Conservation (phyloP, 1,140 invertebrate genomes). For the Tetramorium simillimum region DNA sequence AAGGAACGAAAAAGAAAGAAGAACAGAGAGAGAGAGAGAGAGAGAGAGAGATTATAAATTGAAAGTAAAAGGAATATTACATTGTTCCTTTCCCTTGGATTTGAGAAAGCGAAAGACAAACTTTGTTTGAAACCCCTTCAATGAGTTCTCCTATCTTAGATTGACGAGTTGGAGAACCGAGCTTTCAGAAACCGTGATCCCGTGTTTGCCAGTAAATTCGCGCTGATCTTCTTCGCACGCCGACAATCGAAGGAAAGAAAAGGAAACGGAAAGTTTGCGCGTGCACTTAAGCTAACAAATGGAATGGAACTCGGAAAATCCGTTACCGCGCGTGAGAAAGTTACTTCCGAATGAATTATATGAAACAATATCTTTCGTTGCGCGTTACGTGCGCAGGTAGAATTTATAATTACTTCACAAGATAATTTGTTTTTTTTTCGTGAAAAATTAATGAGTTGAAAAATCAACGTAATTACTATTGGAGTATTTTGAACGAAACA, state of each 20-base stretch:
- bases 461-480: background rate
- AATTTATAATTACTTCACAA: background rate
- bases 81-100: background rate
- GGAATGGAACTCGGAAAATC: conserved; percentile 23
- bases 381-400: background rate
- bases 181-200: conserved; percentile 11
- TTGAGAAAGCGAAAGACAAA: conserved; percentile 16
- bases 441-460: too few relatives aligned
- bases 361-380: conserved; percentile 20
- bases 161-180: conserved; percentile 18
- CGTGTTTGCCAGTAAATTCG: conserved; percentile 56
- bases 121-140: conserved; percentile 8
- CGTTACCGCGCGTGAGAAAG: background rate
- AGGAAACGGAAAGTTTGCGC: conserved; percentile 35
- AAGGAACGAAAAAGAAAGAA: background rate
- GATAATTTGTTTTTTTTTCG: background rate
- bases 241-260: conserved; percentile 27
- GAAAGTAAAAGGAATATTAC: background rate
- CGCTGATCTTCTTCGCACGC: background rate
- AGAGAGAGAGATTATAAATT: background rate
- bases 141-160: conserved; percentile 15
- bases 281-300: conserved; percentile 21
- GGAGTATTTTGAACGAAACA: background rate
- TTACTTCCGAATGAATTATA: conserved; percentile 54
- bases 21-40: background rate